Percentiles rank a stretch among this genome's conserved stretches.
These are phyloP conservation scores for Pectinophora gossypiella DNA, from an alignment of 1,140 invertebrate genomes.

Conservation along the genomic window DNA sequence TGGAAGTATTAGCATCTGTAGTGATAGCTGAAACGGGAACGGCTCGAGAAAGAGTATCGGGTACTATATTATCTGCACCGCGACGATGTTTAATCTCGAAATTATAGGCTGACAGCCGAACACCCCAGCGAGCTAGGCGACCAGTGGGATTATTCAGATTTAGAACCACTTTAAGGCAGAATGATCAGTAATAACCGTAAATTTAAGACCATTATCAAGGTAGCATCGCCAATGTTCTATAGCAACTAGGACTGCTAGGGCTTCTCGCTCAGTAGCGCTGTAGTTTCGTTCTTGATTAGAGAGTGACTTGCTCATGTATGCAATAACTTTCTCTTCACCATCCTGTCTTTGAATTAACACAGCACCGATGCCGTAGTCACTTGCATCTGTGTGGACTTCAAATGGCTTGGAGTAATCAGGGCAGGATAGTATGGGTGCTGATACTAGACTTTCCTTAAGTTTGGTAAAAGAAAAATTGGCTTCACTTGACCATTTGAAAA, in stretches of 20 bases:
- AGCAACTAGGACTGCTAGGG: conserved; percentile 59
- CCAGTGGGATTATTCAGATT: conserved; percentile 12
- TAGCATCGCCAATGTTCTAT: conserved; percentile 30
- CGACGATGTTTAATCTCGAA: conserved; percentile 43
- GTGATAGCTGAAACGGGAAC: not conserved
- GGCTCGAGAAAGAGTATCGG: conserved; percentile 46
- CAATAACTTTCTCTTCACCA: conserved; percentile 12
- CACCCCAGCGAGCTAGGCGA: conserved; percentile 18
- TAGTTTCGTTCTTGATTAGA: conserved; percentile 39
- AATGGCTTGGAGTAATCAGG: conserved; percentile 30
- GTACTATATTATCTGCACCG: conserved; percentile 40
- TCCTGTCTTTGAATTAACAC: conserved; percentile 24
- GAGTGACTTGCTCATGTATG: conserved; percentile 12
- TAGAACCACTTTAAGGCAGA: conserved; percentile 39
- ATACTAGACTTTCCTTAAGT: conserved; percentile 14
- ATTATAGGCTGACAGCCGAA: not conserved
- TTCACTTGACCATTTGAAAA: not conserved
- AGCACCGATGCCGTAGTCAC: conserved; percentile 16
- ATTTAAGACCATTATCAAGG: not conserved
- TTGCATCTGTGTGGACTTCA: conserved; percentile 19
- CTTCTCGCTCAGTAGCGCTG: conserved; percentile 63
- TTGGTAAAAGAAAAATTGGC: not conserved
- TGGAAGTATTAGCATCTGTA: not conserved
- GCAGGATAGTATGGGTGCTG: conserved; percentile 22
- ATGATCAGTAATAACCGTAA: conserved; percentile 28